A percentile compares a stretch with the other conserved stretches of the same genome.
phyloP scores from a whole-genome alignment of 2,113 vertebrate species.

The Calidris pugnax region DNA sequence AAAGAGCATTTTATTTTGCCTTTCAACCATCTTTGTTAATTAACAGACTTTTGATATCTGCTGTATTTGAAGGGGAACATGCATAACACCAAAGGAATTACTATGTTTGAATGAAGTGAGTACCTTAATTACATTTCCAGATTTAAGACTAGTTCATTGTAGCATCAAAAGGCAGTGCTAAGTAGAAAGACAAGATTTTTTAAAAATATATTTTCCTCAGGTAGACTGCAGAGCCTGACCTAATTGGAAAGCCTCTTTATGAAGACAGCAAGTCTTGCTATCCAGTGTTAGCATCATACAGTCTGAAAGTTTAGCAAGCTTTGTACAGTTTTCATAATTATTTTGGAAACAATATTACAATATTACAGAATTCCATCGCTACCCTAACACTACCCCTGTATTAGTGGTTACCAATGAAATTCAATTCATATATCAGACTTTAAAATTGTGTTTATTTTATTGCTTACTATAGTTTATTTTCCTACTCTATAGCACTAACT shows the following conservation, averaged over 20 bases:
- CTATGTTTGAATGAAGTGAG: not conserved
- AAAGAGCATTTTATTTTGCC: conserved; percentile 31
- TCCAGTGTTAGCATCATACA: not conserved
- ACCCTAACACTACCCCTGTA: not conserved
- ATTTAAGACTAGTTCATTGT: not conserved
- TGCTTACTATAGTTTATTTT: not conserved
- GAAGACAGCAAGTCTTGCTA: not conserved
- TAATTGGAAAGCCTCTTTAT: not conserved
- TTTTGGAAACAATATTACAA: not conserved
- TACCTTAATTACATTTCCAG: conserved; percentile 40
- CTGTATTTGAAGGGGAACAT: conserved; percentile 2
- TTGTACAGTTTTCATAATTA: not conserved
- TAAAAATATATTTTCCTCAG: not conserved
- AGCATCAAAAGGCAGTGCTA: conserved; percentile 30
- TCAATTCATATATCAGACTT: not conserved
- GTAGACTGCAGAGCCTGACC: not conserved
- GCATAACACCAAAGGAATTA: conserved; percentile 27
- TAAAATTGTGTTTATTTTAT: not conserved
- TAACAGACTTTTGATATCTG: conserved; percentile 27
- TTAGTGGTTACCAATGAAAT: not conserved
- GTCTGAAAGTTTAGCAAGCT: not conserved
- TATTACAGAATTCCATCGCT: not conserved
- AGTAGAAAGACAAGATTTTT: not conserved
- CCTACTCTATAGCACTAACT: not conserved
- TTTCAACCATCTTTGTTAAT: conserved; percentile 30